phyloP scores from a whole-genome alignment of 2,888 invertebrate genomes.

The Kuschelorhynchus macadamiae region DNA sequence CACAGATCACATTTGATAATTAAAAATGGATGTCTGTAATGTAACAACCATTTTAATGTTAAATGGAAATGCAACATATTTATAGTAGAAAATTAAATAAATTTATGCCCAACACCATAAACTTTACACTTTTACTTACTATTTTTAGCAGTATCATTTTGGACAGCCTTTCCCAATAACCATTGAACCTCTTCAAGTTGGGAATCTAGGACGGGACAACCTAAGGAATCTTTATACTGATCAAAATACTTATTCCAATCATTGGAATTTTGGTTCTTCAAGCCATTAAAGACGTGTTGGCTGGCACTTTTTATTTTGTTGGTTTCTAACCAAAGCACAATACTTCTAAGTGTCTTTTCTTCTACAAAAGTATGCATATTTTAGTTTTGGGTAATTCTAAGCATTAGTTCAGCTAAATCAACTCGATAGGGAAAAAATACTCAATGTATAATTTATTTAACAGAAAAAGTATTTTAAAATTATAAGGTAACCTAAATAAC shows the following conservation, averaged over 20 bases:
- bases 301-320: conserved; percentile 92
- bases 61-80: too few species aligned
- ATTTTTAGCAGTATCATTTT: conserved; percentile 87
- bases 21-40: too few species aligned
- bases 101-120: too few species aligned
- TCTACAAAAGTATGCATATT: conserved; percentile 72
- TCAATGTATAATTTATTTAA: too few species aligned
- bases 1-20: too few species aligned
- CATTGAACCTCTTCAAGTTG: conserved; percentile 84
- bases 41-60: too few species aligned
- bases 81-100: too few species aligned
- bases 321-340: conserved; percentile 93
- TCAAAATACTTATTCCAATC: conserved; percentile 82
- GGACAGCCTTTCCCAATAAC: conserved; percentile 87
- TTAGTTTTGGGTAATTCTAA: conserved; percentile 16
- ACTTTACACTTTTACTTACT: conserved; percentile 68
- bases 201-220: conserved; percentile 77
- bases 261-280: conserved; percentile 78
- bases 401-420: background rate
- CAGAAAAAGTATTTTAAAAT: too few species aligned
- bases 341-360: conserved; percentile 82
- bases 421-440: too few species aligned
- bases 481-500: too few species aligned
- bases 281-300: conserved; percentile 82
- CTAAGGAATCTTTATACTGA: conserved; percentile 82